Conservation (phyloP, 2,888 invertebrate species). For the Artemia sinica region DNA sequence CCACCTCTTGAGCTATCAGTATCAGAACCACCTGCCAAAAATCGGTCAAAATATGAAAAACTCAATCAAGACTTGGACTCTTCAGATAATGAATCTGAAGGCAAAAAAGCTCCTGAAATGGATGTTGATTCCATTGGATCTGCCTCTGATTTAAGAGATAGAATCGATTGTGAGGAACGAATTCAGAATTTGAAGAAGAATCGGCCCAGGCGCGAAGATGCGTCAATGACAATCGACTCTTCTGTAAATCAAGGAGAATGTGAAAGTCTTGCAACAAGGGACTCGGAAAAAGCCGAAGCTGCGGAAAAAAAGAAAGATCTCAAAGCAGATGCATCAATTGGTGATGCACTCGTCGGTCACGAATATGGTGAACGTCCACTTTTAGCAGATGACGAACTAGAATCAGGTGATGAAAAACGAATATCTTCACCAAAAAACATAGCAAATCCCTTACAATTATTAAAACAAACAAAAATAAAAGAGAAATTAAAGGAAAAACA, state of each 20-base stretch:
- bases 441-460: not conserved
- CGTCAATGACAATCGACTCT: slow-evolving; percentile 45
- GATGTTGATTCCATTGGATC: slow-evolving; percentile 49
- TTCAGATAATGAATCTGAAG: slow-evolving; percentile 27
- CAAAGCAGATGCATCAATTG: slow-evolving; percentile 29
- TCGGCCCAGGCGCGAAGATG: slow-evolving; percentile 32
- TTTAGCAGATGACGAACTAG: slow-evolving; percentile 57
- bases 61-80: slow-evolving; percentile 42
- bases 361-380: slow-evolving; percentile 57
- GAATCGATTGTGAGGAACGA: not conserved
- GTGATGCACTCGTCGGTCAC: slow-evolving; percentile 46
- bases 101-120: slow-evolving; percentile 17
- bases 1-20: not conserved
- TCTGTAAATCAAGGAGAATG: slow-evolving; percentile 54
- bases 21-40: slow-evolving; percentile 41
- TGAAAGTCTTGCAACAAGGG: slow-evolving; percentile 40
- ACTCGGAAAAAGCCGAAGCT: slow-evolving; percentile 22
- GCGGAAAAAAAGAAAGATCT: not conserved
- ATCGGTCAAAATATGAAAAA: slow-evolving; percentile 59
- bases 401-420: slow-evolving; percentile 36
- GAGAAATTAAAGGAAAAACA: slow-evolving; percentile 22
- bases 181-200: slow-evolving; percentile 29
- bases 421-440: not conserved
- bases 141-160: slow-evolving; percentile 44
- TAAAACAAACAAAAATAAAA: slow-evolving; percentile 1